Conservation (phyloP, 2,888 invertebrate species). For the Pseudococcus longispinus region DNA sequence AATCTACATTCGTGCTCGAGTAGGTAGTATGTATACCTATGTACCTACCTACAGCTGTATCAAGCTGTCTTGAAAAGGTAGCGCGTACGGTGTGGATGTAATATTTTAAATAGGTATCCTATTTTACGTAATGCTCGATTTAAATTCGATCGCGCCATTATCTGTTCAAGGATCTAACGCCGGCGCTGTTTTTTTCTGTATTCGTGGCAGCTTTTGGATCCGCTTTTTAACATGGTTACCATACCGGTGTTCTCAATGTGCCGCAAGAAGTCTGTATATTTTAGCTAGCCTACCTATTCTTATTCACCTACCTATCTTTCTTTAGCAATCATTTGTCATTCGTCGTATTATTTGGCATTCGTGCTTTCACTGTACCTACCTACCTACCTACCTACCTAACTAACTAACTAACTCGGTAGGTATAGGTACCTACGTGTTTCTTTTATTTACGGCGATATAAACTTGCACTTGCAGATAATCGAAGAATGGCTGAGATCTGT, state of each 20-base stretch:
- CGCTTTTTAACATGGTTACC: slow-evolving; percentile 93
- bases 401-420: too few relatives aligned
- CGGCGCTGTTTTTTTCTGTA: slow-evolving; percentile 70
- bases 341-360: too few relatives aligned
- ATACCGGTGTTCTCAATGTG: slow-evolving; percentile 89
- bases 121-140: not conserved
- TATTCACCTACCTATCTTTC: not conserved
- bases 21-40: too few relatives aligned
- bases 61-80: too few relatives aligned
- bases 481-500: slow-evolving; percentile 73
- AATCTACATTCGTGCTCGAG: too few relatives aligned
- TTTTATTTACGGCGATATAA: not conserved
- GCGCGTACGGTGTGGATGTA: too few relatives aligned
- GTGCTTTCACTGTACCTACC: not conserved
- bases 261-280: slow-evolving; percentile 76
- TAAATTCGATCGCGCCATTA: not conserved
- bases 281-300: not conserved
- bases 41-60: too few relatives aligned
- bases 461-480: slow-evolving; percentile 72
- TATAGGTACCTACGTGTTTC: too few relatives aligned
- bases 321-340: too few relatives aligned
- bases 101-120: too few relatives aligned
- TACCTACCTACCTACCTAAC: not conserved
- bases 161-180: not conserved
- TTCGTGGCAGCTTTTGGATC: slow-evolving; percentile 86